These are phyloP conservation scores for Archocentrus centrarchus DNA, from an alignment of 2,113 vertebrate species.

Conservation along the genomic window DNA sequence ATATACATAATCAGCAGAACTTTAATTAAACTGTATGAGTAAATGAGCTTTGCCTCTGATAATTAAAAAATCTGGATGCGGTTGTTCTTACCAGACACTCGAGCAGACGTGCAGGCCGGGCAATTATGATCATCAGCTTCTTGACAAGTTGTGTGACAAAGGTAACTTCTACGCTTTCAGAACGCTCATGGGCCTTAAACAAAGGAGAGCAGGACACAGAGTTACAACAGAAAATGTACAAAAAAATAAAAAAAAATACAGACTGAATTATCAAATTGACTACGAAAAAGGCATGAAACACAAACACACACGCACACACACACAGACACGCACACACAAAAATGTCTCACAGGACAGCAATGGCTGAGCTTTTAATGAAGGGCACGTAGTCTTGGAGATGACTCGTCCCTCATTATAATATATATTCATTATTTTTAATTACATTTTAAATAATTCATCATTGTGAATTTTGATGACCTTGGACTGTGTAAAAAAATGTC, in stretches of 20 bases:
- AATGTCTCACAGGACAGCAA: no score
- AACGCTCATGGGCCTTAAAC: conserved; percentile 92
- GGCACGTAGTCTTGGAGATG: no score
- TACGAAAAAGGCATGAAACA: no score
- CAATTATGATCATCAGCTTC: conserved; percentile 97
- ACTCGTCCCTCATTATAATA: no score
- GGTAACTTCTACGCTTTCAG: conserved; percentile 93
- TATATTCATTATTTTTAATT: not conserved
- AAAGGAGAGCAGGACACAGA: not conserved
- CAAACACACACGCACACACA: no score
- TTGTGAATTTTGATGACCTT: not conserved
- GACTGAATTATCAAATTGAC: no score
- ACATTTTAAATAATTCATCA: conserved; percentile 9
- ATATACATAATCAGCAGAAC: not conserved
- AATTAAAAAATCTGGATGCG: not conserved
- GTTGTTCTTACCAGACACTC: conserved; percentile 91
- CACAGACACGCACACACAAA: no score
- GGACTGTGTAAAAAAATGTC: not conserved
- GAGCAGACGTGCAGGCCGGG: conserved; percentile 92
- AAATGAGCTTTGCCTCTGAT: not conserved
- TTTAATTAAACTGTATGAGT: not conserved
- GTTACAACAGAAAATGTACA: no score
- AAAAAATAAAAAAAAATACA: no score
- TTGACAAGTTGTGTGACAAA: conserved; percentile 95
- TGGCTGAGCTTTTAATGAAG: no score